Conservation (phyloP, 2,797 vertebrate genomes). For the Takifugu ocellatus region DNA sequence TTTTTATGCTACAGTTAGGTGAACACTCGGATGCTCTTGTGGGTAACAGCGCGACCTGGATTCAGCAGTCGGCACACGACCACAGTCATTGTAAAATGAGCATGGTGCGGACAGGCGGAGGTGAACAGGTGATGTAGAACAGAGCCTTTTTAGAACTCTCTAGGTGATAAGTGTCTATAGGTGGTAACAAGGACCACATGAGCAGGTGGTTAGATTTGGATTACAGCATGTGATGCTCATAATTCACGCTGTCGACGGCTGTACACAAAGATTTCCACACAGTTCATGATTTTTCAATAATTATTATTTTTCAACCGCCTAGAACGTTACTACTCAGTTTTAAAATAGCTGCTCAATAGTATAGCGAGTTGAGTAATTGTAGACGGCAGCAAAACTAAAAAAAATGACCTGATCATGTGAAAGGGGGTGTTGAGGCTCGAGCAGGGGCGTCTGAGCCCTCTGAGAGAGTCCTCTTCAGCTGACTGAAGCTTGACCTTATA, state of each 20-base stretch:
- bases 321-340: background rate
- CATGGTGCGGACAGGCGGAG: slow-evolving; percentile 17
- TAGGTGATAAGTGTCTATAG: slow-evolving; percentile 9
- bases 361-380: too few relatives aligned
- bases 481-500: slow-evolving; percentile 46
- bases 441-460: background rate
- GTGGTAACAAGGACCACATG: slow-evolving; percentile 1
- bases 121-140: slow-evolving; percentile 6
- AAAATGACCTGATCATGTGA: slow-evolving; percentile 2
- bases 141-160: slow-evolving; percentile 5
- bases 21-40: too few relatives aligned
- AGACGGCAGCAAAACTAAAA: background rate
- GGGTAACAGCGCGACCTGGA: too few relatives aligned
- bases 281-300: too few relatives aligned
- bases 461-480: slow-evolving; percentile 25
- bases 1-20: too few relatives aligned
- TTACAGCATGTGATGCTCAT: background rate
- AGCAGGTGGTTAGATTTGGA: slow-evolving; percentile 2
- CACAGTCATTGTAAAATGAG: slow-evolving; percentile 10
- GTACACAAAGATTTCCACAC: too few relatives aligned
- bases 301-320: too few relatives aligned
- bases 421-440: too few relatives aligned
- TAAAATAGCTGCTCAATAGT: background rate
- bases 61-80: background rate
- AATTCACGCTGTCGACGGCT: background rate